Percentiles rank a stretch among this genome's conserved stretches.
These are phyloP conservation scores for Tragelaphus imberbis DNA, from an alignment of 2,113 vertebrate genomes.

Conservation along the genomic window DNA sequence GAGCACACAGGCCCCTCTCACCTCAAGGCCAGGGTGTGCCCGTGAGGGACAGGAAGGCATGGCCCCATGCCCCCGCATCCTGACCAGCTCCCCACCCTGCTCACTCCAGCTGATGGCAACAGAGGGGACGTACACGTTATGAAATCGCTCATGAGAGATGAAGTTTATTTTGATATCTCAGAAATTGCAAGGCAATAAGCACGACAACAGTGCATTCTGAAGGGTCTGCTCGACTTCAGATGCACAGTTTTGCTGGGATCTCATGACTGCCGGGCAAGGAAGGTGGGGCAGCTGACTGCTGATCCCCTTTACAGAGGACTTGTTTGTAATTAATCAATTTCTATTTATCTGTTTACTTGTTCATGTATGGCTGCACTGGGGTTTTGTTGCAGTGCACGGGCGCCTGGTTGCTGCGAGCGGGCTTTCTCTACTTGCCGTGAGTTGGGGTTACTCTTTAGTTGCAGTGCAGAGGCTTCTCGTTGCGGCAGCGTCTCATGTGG, in stretches of 20 bases:
- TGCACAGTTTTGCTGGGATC: background rate
- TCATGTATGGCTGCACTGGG: background rate
- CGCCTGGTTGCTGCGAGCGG: background rate
- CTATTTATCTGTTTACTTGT: background rate
- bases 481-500: background rate
- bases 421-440: background rate
- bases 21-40: background rate
- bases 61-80: background rate
- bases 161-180: slow-evolving; percentile 13
- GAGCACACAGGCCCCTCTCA: background rate
- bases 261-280: background rate
- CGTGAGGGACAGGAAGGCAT: background rate
- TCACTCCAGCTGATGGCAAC: background rate
- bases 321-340: background rate
- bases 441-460: background rate
- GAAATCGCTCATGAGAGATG: background rate
- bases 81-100: background rate
- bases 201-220: rapidly evolving
- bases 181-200: background rate
- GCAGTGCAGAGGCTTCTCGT: background rate
- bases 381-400: rapidly evolving
- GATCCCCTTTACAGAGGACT: background rate
- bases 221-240: background rate
- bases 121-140: background rate
- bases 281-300: background rate